Evolutionary conservation across 2,797 vertebrate species (phyloP), one percentile per base, ranked within the genome.

Genomic region (Clarias fuscus): DNA sequence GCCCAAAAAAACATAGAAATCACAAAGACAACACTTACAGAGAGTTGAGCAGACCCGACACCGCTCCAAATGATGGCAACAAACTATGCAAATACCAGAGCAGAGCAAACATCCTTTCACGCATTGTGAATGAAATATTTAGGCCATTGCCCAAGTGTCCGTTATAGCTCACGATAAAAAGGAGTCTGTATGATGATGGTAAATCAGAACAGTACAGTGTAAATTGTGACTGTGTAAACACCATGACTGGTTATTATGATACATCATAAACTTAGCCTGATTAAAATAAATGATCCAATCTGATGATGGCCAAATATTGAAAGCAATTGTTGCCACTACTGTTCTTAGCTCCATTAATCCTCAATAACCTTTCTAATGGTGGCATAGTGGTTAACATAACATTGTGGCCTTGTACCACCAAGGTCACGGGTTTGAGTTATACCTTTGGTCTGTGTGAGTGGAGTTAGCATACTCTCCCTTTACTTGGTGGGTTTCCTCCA

Each of bases 11-110:
- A 48, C 7, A 56, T 76, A 56, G 3, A 76, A 56, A 76, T 27
- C 24, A 53, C 24, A 53, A 53, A 75, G 4, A 48, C 72, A n/a
- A 53, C 43, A 75, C 13, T 24, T 7, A 43, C 43, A 53, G 43
- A 75, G 5, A n/a, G 73, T 76, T 0, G 3, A 76, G 48, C 53
- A 30, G 53, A 59, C 53, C 8, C 10, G 53, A 58, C 27, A 22
- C 75, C 6, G 8, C 53, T 77, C 75, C 56, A n/a, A 76, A 76
- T 18, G 14, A 76, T 76, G 24, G 48, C 48, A 56, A 48, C 48
- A 76, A 76, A 56, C 73, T 15, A 76, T 17, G n/a, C 48, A 76
- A 76, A 76, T 30, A 58, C 7, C 73, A 58, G n/a, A 56, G 73
- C n/a, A 76, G 15, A 30, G 73, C 73, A 76, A 20, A 30, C 53